Percentiles rank a stretch among this genome's conserved stretches.
Conservation (phyloP, 2,888 invertebrate species). For the Flabesymbios commensalis region DNA sequence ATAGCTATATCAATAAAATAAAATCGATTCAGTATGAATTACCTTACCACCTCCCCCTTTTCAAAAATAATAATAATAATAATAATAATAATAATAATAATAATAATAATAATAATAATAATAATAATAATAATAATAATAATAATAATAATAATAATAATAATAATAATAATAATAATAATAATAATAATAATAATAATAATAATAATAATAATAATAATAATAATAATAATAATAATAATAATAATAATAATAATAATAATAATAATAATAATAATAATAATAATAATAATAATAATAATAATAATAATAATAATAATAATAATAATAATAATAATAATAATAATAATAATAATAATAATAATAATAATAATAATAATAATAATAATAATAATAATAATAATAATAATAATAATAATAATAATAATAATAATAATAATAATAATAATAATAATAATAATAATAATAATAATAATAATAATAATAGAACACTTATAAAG, state of each 20-base stretch:
- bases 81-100: background rate
- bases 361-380: too few relatives aligned
- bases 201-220: background rate
- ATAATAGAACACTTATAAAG: too few relatives aligned
- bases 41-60: background rate
- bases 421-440: too few relatives aligned
- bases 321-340: background rate
- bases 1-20: too few relatives aligned
- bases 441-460: too few relatives aligned
- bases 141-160: background rate
- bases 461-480: too few relatives aligned
- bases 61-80: background rate
- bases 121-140: background rate
- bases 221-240: background rate
- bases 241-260: background rate
- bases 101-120: background rate
- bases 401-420: too few relatives aligned
- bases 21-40: too few relatives aligned
- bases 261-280: background rate
- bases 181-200: background rate
- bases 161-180: background rate
- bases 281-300: background rate
- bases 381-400: too few relatives aligned
- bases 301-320: background rate
- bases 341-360: background rate